Base-by-base conservation (phyloP, 2,888 invertebrate genomes). In the Tipula confusa region DNA sequence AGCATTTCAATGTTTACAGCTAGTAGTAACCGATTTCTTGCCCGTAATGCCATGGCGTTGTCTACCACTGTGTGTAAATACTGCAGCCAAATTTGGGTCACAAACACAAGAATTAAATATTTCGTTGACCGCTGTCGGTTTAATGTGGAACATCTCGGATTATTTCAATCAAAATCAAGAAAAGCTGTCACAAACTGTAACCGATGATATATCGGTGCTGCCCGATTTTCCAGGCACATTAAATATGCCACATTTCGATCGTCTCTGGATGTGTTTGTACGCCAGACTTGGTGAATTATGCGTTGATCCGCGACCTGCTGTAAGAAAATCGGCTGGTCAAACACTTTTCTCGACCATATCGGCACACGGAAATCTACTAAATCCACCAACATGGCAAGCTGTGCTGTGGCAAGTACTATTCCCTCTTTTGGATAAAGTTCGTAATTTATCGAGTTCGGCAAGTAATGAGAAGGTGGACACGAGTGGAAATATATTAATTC, bases 111-210 rank as follows among this genome's bases (percentile, higher is more conserved):
- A 99, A 90, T 91, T 99, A 83, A 99, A 99, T 90, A 98, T 99
- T 87, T 97, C 98, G 31, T 92, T 99, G 64, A 98, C 98, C 4
- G 98, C 99, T 79, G 96, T 99, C 83, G 98, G 98, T 18, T 91
- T 98, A 83, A 95, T 98, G 96, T 99, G 98, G 99, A 99, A 98
- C 89, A 98, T 99, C 87, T 97, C 98, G 0, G 99, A 99, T 90
- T 98, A 97, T 89, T 94, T 98, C 87, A 97, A 95, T 91, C 98
- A 98, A 92, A 98, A 98, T 89, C 95, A 97, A 87, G 95, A 96
- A 86, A 95, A 95, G 89, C 89, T 97, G 81, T 93, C 93, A 86
- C 92, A 92, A 84, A 94, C 94, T 24, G 90, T 96, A 84, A 92
- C 93, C 33, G 93, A 93, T 86, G 96, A 96, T 87, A 91, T 92